A percentile compares a stretch with the other conserved stretches of the same genome.
Evolutionary conservation across 2,797 vertebrate genomes (phyloP).

Genomic region (Nasua narica): DNA sequence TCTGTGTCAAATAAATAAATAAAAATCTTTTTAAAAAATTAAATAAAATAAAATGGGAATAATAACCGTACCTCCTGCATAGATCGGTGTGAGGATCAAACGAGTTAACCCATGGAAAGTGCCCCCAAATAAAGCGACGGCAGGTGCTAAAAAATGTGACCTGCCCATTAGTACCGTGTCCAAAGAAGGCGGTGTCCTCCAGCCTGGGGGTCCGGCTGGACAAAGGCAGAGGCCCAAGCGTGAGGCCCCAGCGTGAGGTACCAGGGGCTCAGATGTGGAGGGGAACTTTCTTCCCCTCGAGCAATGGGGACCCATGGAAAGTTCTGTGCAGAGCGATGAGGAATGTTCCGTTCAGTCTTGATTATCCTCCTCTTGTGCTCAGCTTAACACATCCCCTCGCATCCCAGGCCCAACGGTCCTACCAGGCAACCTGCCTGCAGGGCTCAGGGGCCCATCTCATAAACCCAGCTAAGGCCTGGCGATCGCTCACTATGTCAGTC

Average conservation of each 20-base stretch:
- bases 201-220: neutral
- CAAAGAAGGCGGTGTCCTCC: neutral
- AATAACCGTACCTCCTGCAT: neutral
- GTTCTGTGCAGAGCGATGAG: neutral
- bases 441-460: neutral
- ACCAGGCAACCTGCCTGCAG: neutral
- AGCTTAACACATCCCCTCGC: neutral
- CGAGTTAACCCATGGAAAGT: neutral
- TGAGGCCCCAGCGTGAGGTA: neutral
- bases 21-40: too few species aligned
- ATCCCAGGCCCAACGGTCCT: neutral
- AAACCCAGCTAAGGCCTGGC: neutral
- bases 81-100: neutral
- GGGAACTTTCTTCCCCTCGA: neutral
- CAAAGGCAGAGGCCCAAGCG: accelerated
- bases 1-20: too few species aligned
- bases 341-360: neutral
- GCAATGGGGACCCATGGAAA: neutral
- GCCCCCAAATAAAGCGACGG: neutral
- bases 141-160: neutral
- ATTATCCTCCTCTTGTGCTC: neutral
- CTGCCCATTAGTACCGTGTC: neutral
- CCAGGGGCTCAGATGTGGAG: neutral
- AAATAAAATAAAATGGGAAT: neutral
- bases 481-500: neutral